phyloP scores from a whole-genome alignment of 1,140 invertebrate species.

The Apolygus lucorum region DNA sequence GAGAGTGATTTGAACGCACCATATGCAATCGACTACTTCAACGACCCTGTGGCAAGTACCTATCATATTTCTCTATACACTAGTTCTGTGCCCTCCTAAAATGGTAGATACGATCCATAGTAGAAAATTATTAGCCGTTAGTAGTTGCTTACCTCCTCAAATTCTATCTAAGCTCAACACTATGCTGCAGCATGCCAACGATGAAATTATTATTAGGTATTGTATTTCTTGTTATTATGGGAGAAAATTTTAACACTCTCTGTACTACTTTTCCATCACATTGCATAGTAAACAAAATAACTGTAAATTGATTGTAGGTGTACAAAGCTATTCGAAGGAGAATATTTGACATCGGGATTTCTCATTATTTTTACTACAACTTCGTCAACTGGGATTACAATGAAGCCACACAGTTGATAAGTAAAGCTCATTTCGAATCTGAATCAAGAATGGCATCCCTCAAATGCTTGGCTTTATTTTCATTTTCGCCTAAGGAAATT shows the following conservation, averaged over 20 bases:
- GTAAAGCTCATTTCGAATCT: slow-evolving; percentile 40
- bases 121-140: no score
- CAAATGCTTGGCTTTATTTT: slow-evolving; percentile 44
- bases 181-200: no score
- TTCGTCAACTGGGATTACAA: slow-evolving; percentile 35
- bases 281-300: not conserved
- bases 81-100: not conserved
- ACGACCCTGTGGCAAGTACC: slow-evolving; percentile 5
- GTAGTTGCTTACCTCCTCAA: no score
- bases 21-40: slow-evolving; percentile 10
- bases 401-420: not conserved
- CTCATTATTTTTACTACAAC: slow-evolving; percentile 32
- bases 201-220: no score
- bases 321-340: not conserved
- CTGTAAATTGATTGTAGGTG: slow-evolving; percentile 3
- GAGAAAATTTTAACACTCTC: not conserved
- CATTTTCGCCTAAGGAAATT: slow-evolving; percentile 41
- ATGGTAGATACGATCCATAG: no score
- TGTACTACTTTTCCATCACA: not conserved
- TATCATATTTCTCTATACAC: slow-evolving; percentile 18
- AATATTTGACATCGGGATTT: slow-evolving; percentile 22
- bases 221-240: no score
- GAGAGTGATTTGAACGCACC: slow-evolving; percentile 42
- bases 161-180: no score
- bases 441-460: slow-evolving; percentile 39